Percentiles rank a stretch among this genome's conserved stretches.
Conservation (phyloP, 2,888 invertebrate species). For the Drosophila suboccidentalis region DNA sequence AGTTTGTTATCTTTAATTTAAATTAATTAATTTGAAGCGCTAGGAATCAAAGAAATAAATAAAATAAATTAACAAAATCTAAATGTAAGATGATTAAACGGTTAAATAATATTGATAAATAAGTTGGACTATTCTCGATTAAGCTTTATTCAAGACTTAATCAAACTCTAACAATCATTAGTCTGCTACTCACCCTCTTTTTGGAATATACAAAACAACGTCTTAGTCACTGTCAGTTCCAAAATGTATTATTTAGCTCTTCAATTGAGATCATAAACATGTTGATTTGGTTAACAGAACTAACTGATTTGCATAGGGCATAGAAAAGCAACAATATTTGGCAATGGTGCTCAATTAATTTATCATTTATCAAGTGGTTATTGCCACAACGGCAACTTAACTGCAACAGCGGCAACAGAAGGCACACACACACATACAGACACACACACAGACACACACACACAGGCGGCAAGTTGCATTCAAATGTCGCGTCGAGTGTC, state of each 20-base stretch:
- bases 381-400: conserved; percentile 49
- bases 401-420: conserved; percentile 16
- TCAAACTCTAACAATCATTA: not conserved
- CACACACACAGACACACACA: conserved; percentile 2
- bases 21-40: too few species aligned
- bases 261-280: conserved; percentile 13
- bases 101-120: too few species aligned
- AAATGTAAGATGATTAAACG: too few species aligned
- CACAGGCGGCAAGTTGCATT: conserved; percentile 47
- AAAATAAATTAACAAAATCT: too few species aligned
- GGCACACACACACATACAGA: conserved; percentile 1
- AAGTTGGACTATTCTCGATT: too few species aligned
- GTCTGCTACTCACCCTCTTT: not conserved
- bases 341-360: conserved; percentile 77
- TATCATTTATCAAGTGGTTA: conserved; percentile 79
- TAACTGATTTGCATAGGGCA: conserved; percentile 52
- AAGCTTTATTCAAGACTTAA: too few species aligned
- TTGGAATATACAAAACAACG: too few species aligned
- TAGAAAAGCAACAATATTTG: conserved; percentile 49
- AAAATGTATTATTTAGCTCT: not conserved
- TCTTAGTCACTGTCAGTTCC: not conserved
- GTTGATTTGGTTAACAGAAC: conserved; percentile 19
- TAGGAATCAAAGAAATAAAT: too few species aligned
- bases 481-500: conserved; percentile 69
- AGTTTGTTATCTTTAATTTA: too few species aligned